Conservation (phyloP, 2,113 vertebrate species). For the Beaufortia kweichowensis region DNA sequence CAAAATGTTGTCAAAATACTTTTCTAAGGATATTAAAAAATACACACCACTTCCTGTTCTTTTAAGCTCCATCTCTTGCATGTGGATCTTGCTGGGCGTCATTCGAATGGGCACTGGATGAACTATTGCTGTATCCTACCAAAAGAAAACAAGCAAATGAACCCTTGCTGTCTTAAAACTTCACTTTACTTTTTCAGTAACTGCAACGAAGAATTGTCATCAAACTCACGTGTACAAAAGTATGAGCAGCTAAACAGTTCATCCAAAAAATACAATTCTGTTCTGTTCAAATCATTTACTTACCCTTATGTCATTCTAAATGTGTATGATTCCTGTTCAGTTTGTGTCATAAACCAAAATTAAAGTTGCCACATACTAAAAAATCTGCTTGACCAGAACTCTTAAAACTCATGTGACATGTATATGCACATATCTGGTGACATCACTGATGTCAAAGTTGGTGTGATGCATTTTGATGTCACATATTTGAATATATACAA, state of each 20-base stretch:
- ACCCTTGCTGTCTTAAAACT: background rate
- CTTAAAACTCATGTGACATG: constrained; percentile 5
- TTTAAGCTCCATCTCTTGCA: constrained; percentile 99
- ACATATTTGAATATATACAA: too few relatives aligned
- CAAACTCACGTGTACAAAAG: background rate
- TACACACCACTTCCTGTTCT: constrained; percentile 91
- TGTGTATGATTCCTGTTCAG: too few relatives aligned
- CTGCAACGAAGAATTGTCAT: background rate
- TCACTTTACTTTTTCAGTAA: background rate
- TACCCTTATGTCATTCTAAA: background rate
- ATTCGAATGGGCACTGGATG: constrained; percentile 98
- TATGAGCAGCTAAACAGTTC: background rate
- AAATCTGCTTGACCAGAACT: too few relatives aligned
- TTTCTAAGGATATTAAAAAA: background rate
- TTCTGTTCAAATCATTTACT: background rate
- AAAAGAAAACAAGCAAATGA: constrained; percentile 42
- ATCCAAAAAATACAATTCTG: background rate
- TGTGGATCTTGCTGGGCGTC: constrained; percentile 99
- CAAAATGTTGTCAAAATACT: background rate
- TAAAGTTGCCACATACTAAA: too few relatives aligned
- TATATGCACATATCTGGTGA: background rate
- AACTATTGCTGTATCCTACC: constrained; percentile 97
- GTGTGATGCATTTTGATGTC: too few relatives aligned
- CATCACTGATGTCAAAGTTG: too few relatives aligned
- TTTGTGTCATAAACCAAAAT: too few relatives aligned